Base-by-base conservation (phyloP, 2,113 vertebrate genomes). In the Sprattus sprattus region DNA sequence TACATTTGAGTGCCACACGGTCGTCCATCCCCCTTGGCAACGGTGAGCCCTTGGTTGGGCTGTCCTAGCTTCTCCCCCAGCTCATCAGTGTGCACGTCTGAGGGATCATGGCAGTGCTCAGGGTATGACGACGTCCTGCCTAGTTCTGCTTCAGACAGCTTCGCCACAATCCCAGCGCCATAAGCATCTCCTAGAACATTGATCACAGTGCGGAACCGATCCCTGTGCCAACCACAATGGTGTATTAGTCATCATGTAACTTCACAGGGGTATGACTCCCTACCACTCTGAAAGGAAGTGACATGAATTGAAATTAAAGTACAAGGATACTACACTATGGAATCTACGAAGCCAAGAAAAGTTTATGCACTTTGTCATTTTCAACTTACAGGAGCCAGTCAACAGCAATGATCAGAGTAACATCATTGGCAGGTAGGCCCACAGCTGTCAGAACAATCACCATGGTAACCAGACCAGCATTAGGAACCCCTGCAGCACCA, bases 301-400 rank as follows among this genome's bases (percentile, higher is more conserved):
- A 71, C 64, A 28, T 32, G n/a, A 71, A 28, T 28, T 25, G 15
- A 32, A 32, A 3, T 32, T 25, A 71, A 71, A 28, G n/a, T 25
- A 64, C 46, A 47, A 47, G 9, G 46, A 47, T 7, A 47, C 46
- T 10, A 47, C 46, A 47, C 9, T 10, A n/a, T 28, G 64, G 7
- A 25, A n/a, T 3, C 52, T 20, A 57, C 16, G 13, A 47, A 16
- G 52, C 20, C 16, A 60, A 3, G 1, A 60, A 0, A 20, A 39
- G 39, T 39, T 60, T 22, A 60, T 18, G 20, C 18, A 6, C 54
- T 22, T 60, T 6, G 18, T 60, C 20, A 60, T 6, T 60, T 60
- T 60, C 54, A 60, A 96, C 96, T 96, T 93, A 97, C 96, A 97
- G 93, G 91, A 97, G 92, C 96, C 96, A 97, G 89, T 97, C 96